Base-by-base conservation (phyloP, 2,113 vertebrate genomes). In the Siniperca knerii region DNA sequence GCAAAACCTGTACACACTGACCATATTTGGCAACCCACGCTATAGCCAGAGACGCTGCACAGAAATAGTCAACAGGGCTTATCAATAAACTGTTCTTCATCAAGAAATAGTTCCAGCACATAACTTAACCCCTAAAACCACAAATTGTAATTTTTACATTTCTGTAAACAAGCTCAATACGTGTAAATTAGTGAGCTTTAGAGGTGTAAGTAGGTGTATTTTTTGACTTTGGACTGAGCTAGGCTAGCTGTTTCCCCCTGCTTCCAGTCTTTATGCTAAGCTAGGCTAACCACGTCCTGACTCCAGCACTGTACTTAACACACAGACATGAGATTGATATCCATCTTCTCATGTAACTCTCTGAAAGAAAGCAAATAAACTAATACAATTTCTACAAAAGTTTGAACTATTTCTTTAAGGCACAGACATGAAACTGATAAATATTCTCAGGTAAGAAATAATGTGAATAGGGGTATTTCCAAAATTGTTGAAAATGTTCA, bases 401-500 rank as follows among this genome's bases (percentile, higher is more conserved):
- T 77, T 35, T 66, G 21, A 77, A 40, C 23, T 7, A 29, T 67
- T 57, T 46, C 16, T 58, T n/a, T 15, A 57, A 57, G 18, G 50
- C 64, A 68, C 18, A 44, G 16, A 35, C 25, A 25, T 35, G n/a
- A 35, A 35, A 44, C 10, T 48, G 20, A 58, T 52, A 37, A 21
- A 21, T 23, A 65, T 60, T 82, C 16, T 61, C 23, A 18, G 21
- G 6, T 42, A 40, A 61, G 52, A 58, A 11, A 58, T 40, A n/a
- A 23, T 35, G 25, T 12, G 68, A 48, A 58, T 46, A 15, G 42
- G 33, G 33, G 21, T 68, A 23, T 70, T 72, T 21, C 35, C 23
- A 54, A 72, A 69, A 64, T 64, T 54, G 46, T 71, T 71, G 42
- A 70, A 61, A 18, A 4, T 64, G 29, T 52, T 40, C 55, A 46